Percentiles rank a stretch among this genome's conserved stretches.
Evolutionary conservation across 2,888 invertebrate genomes (phyloP).

Genomic region (Altica lythri): DNA sequence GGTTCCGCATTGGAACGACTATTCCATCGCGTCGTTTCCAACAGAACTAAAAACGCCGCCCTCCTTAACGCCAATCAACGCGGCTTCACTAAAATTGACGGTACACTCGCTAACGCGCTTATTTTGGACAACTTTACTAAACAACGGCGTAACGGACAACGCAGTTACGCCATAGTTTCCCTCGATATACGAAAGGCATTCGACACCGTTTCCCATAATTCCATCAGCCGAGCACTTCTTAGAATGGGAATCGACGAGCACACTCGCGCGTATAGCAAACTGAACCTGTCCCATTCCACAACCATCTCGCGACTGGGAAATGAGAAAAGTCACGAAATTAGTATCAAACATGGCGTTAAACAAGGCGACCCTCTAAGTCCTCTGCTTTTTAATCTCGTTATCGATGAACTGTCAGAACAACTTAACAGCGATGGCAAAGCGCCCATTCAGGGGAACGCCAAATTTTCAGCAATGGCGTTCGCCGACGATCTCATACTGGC

Average conservation of each 20-base stretch:
- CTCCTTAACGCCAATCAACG: too few relatives aligned
- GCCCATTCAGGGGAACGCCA: too few relatives aligned
- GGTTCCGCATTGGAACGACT: too few relatives aligned
- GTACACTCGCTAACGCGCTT: too few relatives aligned
- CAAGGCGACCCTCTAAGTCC: conserved; percentile 55
- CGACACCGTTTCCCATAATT: conserved; percentile 35
- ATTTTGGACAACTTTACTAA: too few relatives aligned
- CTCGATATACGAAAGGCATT: conserved; percentile 38
- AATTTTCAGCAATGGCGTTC: conserved; percentile 30
- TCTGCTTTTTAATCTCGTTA: conserved; percentile 39
- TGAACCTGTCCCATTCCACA: not conserved
- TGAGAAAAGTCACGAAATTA: conserved; percentile 17
- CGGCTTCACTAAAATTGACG: too few relatives aligned
- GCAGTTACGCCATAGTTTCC: conserved; percentile 17
- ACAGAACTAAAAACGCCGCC: too few relatives aligned
- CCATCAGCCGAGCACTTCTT: conserved; percentile 28
- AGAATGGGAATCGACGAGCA: conserved; percentile 23
- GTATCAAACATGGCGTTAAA: conserved; percentile 47
- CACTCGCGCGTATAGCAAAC: not conserved
- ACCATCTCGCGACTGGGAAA: not conserved
- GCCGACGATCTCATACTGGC: conserved; percentile 39
- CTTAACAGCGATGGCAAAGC: not conserved
- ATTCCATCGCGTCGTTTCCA: too few relatives aligned
- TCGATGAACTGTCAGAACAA: conserved; percentile 39
- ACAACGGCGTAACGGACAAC: too few relatives aligned